Evolutionary conservation across 2,888 invertebrate genomes (phyloP), one percentile per base, ranked within the genome.

Genomic region (Heliconius hortense): DNA sequence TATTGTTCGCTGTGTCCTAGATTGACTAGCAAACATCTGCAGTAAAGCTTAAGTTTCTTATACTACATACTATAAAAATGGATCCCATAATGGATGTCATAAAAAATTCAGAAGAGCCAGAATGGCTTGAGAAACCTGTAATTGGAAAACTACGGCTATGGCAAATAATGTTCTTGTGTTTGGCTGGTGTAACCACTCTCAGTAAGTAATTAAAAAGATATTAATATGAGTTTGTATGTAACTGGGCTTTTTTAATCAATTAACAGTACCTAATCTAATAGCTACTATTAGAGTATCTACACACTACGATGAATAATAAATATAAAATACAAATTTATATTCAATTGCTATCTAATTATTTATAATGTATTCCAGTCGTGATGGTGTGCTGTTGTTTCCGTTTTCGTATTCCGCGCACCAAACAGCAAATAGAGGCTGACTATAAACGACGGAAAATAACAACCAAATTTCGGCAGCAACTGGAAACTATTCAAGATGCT

Each of bases 361-460:
- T 4, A 15, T 35, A 75, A 26, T 77, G 35, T 48, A 63, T 91
- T 90, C 2, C 86, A 98, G 98, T 97, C 78, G 96, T 98, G 80
- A 95, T 98, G 85, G 92, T 98, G 73, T 98, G 98, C 88, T 98
- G 98, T 87, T 98, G 98, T 86, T 95, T 98, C 84, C 96, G 97
- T 81, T 97, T 98, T 89, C 96, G 98, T 59, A 97, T 99, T 81
- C 98, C 98, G 1, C 95, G 98, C 73, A 98, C 98, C 0, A 98
- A 98, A 88, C 98, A 98, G 89, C 98, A 98, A 90, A 98, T 99
- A 79, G 98, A 98, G 88, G 98, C 98, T 0, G 98, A 98, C 89
- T 98, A 97, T 89, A 96, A 97, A 82, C 95, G 98, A 28, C 96
- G 97, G 83, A 96, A 96, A 88, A 96, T 98, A 69, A 96, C 98